phyloP scores from a whole-genome alignment of 1,140 invertebrate genomes.

The Sipha flava region DNA sequence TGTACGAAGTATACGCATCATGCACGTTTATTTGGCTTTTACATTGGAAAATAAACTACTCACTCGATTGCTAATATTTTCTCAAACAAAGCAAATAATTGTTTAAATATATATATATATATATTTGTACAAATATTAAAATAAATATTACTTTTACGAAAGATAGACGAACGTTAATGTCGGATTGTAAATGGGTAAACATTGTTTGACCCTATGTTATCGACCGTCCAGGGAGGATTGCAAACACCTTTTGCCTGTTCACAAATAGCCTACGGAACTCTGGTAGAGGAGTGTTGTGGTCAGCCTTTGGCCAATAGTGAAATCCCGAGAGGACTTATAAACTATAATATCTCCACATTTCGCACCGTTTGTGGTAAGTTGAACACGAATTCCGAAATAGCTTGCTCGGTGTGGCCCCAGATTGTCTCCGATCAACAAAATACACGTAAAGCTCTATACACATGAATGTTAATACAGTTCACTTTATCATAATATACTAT shows the following conservation, averaged over 20 bases:
- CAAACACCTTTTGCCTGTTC: constrained; percentile 1
- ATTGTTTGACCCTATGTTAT: not conserved
- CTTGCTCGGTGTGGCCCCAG: not conserved
- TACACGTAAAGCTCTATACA: too few relatives aligned
- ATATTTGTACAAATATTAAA: not conserved
- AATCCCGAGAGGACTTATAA: not conserved
- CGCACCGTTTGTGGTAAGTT: not conserved
- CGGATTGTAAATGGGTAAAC: not conserved
- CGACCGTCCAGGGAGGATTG: not conserved
- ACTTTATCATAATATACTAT: too few relatives aligned
- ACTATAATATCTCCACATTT: not conserved
- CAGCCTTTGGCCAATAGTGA: not conserved
- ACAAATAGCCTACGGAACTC: not conserved
- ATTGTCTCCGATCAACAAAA: not conserved
- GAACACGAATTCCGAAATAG: not conserved
- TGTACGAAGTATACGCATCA: not conserved
- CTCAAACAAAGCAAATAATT: not conserved
- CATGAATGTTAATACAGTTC: too few relatives aligned
- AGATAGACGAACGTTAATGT: not conserved
- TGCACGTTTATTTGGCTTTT: not conserved
- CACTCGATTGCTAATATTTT: not conserved
- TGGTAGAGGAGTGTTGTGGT: not conserved
- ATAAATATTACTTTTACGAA: not conserved
- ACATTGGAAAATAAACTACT: not conserved
- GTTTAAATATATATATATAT: not conserved